Evolutionary conservation across 2,888 invertebrate genomes (phyloP).

Genomic region (Notodonta dromedarius): DNA sequence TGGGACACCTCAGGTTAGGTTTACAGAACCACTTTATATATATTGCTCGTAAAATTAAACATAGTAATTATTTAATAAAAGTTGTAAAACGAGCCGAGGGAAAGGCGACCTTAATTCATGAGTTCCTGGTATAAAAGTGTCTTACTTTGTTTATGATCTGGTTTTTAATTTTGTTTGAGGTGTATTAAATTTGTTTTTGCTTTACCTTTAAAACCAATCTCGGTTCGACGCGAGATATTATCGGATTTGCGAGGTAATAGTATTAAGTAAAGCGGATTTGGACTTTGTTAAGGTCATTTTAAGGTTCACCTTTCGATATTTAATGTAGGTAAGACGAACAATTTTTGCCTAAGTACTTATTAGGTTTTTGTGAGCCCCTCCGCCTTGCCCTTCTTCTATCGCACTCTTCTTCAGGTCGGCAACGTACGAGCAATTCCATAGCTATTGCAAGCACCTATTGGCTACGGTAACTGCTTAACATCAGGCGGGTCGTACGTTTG

Average conservation of each 20-base stretch:
- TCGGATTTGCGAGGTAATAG: not conserved
- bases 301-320: too few relatives aligned
- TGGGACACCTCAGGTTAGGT: not conserved
- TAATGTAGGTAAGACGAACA: too few relatives aligned
- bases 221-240: not conserved
- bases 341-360: too few relatives aligned
- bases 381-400: too few relatives aligned
- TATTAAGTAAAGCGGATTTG: not conserved
- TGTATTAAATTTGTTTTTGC: not conserved
- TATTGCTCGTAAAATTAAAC: constrained; percentile 8
- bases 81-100: constrained; percentile 4
- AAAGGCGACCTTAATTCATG: constrained; percentile 7
- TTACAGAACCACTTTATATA: not conserved
- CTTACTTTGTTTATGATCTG: constrained; percentile 3
- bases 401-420: too few relatives aligned
- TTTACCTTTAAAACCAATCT: not conserved
- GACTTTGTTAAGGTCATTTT: too few relatives aligned
- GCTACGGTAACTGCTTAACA: too few relatives aligned
- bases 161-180: constrained; percentile 19
- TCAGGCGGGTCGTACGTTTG: too few relatives aligned
- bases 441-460: too few relatives aligned
- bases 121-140: constrained; percentile 7
- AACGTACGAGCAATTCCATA: too few relatives aligned
- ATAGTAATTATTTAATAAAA: constrained; percentile 11
- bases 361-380: too few relatives aligned